Conservation (phyloP, 2,797 vertebrate genomes). For the Peromyscus attwateri region DNA sequence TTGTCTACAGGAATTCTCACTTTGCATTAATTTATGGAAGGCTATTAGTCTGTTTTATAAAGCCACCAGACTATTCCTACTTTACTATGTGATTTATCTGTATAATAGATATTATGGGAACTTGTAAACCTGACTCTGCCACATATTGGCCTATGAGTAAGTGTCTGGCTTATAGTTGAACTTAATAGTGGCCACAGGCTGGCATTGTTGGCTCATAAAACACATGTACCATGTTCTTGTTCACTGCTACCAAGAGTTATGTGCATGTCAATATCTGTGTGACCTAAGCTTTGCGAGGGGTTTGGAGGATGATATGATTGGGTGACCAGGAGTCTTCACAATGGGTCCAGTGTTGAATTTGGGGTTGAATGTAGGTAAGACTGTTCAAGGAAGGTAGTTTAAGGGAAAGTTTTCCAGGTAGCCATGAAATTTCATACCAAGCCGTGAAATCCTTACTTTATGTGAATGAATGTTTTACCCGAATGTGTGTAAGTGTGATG, state of each 20-base stretch:
- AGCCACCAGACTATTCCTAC: background rate
- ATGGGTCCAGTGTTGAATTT: conserved; percentile 23
- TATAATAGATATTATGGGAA: conserved; percentile 59
- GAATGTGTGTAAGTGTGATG: background rate
- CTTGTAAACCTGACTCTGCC: background rate
- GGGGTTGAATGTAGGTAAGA: background rate
- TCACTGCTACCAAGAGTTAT: background rate
- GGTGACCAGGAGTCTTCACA: conserved; percentile 5
- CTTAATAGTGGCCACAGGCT: conserved; percentile 30
- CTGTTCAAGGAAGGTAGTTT: conserved; percentile 17
- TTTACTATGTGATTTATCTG: background rate
- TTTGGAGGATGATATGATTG: conserved; percentile 32
- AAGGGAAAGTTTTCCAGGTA: conserved; percentile 13
- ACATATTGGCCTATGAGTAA: conserved; percentile 10
- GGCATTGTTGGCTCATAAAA: conserved; percentile 25
- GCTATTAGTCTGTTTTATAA: background rate
- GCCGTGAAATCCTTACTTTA: background rate
- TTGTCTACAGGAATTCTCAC: conserved; percentile 12
- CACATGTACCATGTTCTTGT: background rate
- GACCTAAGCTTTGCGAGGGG: background rate
- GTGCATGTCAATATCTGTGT: background rate
- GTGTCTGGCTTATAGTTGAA: conserved; percentile 23
- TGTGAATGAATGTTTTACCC: background rate
- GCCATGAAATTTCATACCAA: conserved; percentile 16
- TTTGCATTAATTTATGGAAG: conserved; percentile 42